Base-by-base conservation (phyloP, 1,140 invertebrate genomes). In the Delia radicum region DNA sequence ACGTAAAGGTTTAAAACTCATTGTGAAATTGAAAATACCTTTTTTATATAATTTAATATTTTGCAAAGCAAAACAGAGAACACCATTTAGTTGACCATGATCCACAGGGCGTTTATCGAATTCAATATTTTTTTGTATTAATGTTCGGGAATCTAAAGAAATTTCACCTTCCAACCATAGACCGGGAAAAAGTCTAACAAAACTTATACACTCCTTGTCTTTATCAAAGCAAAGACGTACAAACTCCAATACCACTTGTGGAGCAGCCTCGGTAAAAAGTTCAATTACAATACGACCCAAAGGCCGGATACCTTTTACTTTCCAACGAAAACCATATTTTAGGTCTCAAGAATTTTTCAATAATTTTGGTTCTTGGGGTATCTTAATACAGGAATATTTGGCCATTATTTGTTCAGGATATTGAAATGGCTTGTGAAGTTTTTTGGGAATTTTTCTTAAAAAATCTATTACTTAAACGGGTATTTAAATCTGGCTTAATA, bases 241-340 rank as follows among this genome's bases (percentile, higher is more conserved):
- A 33, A 85, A 46, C 27, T 85, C 79, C 7, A 83, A 62, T 0
- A 85, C 83, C 1, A 85, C 83, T 7, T 79, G 48, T 0, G 83
- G 83, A 0, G 80, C 80, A 2, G 83, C 81, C 69, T 85, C 83
- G 13, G 83, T 85, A 55, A 79, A 85, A 10, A 85, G 79, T 27
- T 83, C 75, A 2, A 85, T 28, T 0, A 81, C 63, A 15, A 85
- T 76, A 3, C 83, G 77, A 1, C 83, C 83, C 48, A 85, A 61
- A 0, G 77, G 81, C 0, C 80, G 79, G 7, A 78, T 65, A 15
- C 78, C 79, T 37, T 82, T 82, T 0, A 85, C 46, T 48, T 81
- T 78, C 2, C 82, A 42, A 28, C 85, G 81, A 27, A 85, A 79
- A 55, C 77, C 85, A 8, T 85, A 29, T 1, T 76, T 74, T 0